Base-by-base conservation (phyloP, 2,113 vertebrate genomes). In the Poeciliopsis turrubarensis region DNA sequence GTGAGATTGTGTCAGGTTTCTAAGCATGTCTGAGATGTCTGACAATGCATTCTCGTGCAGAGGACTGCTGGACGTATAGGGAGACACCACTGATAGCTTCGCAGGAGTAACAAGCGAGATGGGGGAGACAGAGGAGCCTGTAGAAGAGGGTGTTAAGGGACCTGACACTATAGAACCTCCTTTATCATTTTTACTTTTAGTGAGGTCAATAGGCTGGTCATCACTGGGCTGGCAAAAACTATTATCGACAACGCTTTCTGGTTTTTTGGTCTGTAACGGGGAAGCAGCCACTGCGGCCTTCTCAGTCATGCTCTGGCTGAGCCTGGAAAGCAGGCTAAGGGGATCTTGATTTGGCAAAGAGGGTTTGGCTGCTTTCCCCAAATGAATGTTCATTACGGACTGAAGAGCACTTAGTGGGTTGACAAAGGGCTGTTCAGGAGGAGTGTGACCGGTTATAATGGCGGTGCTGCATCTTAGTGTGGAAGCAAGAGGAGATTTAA, bases 21-120 rank as follows among this genome's bases (percentile, higher is more conserved):
- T 96, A 90, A 99, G 92, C 98, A 99, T 99, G 93, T 99, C 98
- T 71, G 98, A 99, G 82, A 99, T 99, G 93, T 99, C 98, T 32
- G 96, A 99, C 94, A 99, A 92, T 84, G 98, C 98, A 77, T 97
- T 99, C 95, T 99, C 98, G 63, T 96, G 96, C 32, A 98, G 94
- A 80, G 97, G 97, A 88, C 97, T 98, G 95, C 89, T 96, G 88
- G 96, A 97, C 89, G 96, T 96, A 94, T 97, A 98, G 41, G 97
- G 96, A 76, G 95, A 95, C 73, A 97, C 96, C 75, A 96, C 96
- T 41, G 96, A 95, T 65, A 97, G 95, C 94, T 97, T 98, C 68
- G 95, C 95, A 41, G 97, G 95, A 80, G 96, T 96, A 92, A 95
- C 94, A 70, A 96, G 91, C 86, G 96, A 96, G 82, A 96, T 95